Evolutionary conservation across 2,888 invertebrate species (phyloP).

Genomic region (Lithophane leautieri): DNA sequence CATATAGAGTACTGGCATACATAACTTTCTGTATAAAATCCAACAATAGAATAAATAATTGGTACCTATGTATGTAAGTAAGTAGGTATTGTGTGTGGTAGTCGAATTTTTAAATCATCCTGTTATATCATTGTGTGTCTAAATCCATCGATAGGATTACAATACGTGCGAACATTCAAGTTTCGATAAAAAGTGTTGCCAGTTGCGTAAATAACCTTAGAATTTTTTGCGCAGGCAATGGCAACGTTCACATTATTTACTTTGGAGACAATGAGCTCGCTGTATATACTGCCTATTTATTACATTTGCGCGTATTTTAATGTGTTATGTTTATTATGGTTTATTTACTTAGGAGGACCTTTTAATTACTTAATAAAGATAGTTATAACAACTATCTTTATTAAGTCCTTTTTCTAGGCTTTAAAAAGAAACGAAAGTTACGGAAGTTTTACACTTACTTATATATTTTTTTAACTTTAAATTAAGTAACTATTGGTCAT

Average conservation of each 20-base stretch:
- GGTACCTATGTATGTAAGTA: too few species aligned
- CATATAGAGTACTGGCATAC: background rate
- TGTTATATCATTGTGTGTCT: constrained; percentile 40
- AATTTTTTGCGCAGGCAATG: constrained; percentile 59
- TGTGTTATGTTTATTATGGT: constrained; percentile 26
- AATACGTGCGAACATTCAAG: constrained; percentile 63
- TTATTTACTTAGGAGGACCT: too few species aligned
- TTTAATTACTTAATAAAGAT: too few species aligned
- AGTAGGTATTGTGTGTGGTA: background rate
- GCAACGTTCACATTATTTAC: constrained; percentile 61
- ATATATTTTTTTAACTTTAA: background rate
- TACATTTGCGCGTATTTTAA: constrained; percentile 39
- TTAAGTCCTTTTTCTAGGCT: background rate
- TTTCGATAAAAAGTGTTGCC: constrained; percentile 65
- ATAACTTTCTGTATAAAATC: background rate
- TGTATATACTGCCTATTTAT: constrained; percentile 46
- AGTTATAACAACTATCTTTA: constrained; percentile 1
- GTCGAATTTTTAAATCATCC: constrained; percentile 40
- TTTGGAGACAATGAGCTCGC: constrained; percentile 63
- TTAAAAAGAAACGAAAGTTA: background rate
- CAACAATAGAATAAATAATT: constrained; percentile 23
- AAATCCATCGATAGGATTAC: constrained; percentile 20
- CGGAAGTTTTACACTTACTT: background rate
- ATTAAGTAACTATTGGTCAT: background rate
- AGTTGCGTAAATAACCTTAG: constrained; percentile 67